Evolutionary conservation across 2,797 vertebrate genomes (phyloP).

Genomic region (Erpetoichthys calabaricus): DNA sequence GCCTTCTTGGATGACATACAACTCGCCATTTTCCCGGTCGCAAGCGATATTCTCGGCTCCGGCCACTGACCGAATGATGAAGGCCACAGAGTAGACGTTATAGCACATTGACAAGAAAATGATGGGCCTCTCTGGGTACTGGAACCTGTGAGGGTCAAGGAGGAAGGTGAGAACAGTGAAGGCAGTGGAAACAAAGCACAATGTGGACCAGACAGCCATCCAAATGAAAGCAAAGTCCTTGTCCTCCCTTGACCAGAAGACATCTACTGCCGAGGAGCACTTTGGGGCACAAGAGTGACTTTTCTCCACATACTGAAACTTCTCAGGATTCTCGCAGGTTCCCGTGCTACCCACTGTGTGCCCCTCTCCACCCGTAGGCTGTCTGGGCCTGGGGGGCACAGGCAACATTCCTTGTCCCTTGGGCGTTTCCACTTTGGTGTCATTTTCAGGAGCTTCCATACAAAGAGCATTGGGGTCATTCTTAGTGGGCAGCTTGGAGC

Average conservation of each 20-base stretch:
- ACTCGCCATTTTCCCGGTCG: slow-evolving; percentile 76
- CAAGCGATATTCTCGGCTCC: slow-evolving; percentile 89
- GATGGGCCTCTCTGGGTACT: slow-evolving; percentile 93
- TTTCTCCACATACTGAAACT: slow-evolving; percentile 90
- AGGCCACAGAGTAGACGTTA: slow-evolving; percentile 89
- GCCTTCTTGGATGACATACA: slow-evolving; percentile 89
- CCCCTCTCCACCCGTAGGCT: slow-evolving; percentile 31
- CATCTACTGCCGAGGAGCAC: slow-evolving; percentile 78
- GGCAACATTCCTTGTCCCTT: slow-evolving; percentile 73
- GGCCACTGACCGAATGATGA: slow-evolving; percentile 83
- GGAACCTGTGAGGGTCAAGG: slow-evolving; percentile 88
- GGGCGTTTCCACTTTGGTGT: slow-evolving; percentile 58
- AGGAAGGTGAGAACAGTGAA: slow-evolving; percentile 96
- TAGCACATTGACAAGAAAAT: slow-evolving; percentile 98
- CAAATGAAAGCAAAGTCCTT: slow-evolving; percentile 95
- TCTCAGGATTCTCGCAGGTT: slow-evolving; percentile 75
- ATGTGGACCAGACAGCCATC: slow-evolving; percentile 91
- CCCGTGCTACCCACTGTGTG: slow-evolving; percentile 32
- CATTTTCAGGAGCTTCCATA: slow-evolving; percentile 94
- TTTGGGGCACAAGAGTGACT: slow-evolving; percentile 79
- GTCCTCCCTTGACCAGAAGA: slow-evolving; percentile 86
- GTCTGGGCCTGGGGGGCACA: slow-evolving; percentile 50
- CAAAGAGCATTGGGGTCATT: slow-evolving; percentile 91
- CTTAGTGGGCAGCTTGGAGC: slow-evolving; percentile 75
- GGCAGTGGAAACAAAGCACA: slow-evolving; percentile 88